phyloP scores from a whole-genome alignment of 2,888 invertebrate species.

The Parelbella ahira region DNA sequence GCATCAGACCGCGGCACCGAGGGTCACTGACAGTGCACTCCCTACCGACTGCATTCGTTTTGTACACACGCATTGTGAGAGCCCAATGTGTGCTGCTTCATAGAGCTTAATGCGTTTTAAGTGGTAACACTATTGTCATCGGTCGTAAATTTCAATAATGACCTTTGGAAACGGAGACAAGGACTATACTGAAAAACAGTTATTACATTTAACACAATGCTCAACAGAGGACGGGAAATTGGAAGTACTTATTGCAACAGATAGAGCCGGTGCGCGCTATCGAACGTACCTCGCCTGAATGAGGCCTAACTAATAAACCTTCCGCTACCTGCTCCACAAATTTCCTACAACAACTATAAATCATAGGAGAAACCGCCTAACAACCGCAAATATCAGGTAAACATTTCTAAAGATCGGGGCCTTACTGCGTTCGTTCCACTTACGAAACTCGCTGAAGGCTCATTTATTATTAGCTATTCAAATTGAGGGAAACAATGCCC shows the following conservation, averaged over 20 bases:
- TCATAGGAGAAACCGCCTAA: constrained; percentile 38
- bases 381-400: constrained; percentile 45
- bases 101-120: constrained; percentile 36
- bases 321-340: constrained; percentile 32
- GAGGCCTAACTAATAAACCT: constrained; percentile 24
- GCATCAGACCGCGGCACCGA: constrained; percentile 45
- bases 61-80: constrained; percentile 31
- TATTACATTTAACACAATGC: not conserved
- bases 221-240: constrained; percentile 5
- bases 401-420: constrained; percentile 50
- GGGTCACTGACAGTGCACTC: constrained; percentile 62
- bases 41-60: constrained; percentile 28
- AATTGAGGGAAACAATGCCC: constrained; percentile 63
- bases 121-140: constrained; percentile 30
- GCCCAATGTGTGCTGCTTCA: constrained; percentile 34
- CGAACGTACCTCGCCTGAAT: constrained; percentile 23
- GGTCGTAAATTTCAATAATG: constrained; percentile 29
- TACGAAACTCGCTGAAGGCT: constrained; percentile 62
- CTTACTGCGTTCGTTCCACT: constrained; percentile 53
- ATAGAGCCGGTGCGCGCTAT: constrained; percentile 4
- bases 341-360: constrained; percentile 30
- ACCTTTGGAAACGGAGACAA: constrained; percentile 25
- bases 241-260: not conserved
- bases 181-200: constrained; percentile 3
- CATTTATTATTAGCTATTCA: constrained; percentile 61